phyloP scores from a whole-genome alignment of 2,113 vertebrate species.

The Hyperoodon ampullatus region DNA sequence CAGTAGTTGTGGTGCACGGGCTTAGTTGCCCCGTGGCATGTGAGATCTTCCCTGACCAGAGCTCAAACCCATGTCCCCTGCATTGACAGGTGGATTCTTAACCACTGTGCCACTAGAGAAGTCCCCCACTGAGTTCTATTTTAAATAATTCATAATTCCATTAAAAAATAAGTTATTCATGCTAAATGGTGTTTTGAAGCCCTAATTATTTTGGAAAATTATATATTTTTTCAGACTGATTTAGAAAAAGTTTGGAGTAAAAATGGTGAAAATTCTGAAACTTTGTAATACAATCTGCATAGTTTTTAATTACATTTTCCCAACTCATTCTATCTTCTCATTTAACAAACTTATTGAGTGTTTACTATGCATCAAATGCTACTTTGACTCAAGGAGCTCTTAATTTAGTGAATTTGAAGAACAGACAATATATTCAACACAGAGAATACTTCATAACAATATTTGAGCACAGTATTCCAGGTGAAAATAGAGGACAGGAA shows the following conservation, averaged over 20 bases:
- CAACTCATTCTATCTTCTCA: background rate
- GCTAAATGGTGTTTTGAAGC: background rate
- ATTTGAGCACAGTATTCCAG: background rate
- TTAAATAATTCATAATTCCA: constrained; percentile 9
- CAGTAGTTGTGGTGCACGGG: too few species aligned
- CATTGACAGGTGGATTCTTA: too few species aligned
- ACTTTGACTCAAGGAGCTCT: background rate
- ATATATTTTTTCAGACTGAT: background rate
- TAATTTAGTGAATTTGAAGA: background rate
- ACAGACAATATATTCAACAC: background rate
- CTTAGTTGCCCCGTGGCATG: too few species aligned
- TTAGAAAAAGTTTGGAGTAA: background rate
- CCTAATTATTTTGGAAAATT: background rate
- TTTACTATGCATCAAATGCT: background rate
- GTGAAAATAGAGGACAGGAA: background rate
- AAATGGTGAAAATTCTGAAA: background rate
- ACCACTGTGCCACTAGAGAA: too few species aligned
- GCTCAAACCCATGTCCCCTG: too few species aligned
- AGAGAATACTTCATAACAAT: background rate
- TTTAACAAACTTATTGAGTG: background rate
- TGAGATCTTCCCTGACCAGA: too few species aligned
- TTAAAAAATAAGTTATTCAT: background rate
- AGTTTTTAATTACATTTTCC: background rate
- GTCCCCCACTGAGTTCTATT: background rate
- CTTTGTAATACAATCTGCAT: background rate